Base-by-base conservation (phyloP, 2,888 invertebrate species). In the Chaitophorus viminalis region DNA sequence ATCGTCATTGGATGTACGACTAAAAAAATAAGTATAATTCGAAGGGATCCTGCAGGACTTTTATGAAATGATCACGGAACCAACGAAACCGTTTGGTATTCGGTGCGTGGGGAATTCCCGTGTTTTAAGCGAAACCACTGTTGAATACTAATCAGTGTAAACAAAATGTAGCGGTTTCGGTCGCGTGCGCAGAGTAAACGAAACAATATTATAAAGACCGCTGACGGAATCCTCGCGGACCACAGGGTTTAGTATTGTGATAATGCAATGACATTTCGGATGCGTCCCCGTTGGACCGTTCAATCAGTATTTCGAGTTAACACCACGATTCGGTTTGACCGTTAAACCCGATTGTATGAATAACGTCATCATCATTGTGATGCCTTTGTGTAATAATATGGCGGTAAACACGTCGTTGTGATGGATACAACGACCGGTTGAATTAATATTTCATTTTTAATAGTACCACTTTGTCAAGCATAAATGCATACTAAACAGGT, bases 71-170 rank as follows among this genome's bases (percentile, higher is more conserved):
- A 54, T 39, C 39, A 25, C 25, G 25, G 60, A 3, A 68, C 3
- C 29, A 21, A 54, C 54, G 25, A 25, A 25, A 21, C 25, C 68
- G 68, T 29, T 25, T 68, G 29, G 68, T 68, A 68, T 68, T 68
- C 68, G 21, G 17, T 18, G 14, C 14, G 52, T 76, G 5, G 0
- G 52, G 9, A 14, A 31, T 18, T 52, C 14, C 21, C 60, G 33
- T 6, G 33, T 33, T 36, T 60, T 11, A 25, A 46, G 33, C 36
- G 9, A 33, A 79, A 36, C 1, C 9, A 29, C 29, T 29, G 81
- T 39, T 81, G 81, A 81, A 81, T 81, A 68, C 29, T 68, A 46
- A 81, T 46, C 46, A 70, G 68, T 21, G 68, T 31, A 68, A 81
- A 81, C n/a, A 81, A 68, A 39, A 29, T n/a, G 68, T 29, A 14